Percentiles rank a stretch among this genome's conserved stretches.
phyloP scores from a whole-genome alignment of 2,113 vertebrate genomes.

The Cynopterus brachyotis region DNA sequence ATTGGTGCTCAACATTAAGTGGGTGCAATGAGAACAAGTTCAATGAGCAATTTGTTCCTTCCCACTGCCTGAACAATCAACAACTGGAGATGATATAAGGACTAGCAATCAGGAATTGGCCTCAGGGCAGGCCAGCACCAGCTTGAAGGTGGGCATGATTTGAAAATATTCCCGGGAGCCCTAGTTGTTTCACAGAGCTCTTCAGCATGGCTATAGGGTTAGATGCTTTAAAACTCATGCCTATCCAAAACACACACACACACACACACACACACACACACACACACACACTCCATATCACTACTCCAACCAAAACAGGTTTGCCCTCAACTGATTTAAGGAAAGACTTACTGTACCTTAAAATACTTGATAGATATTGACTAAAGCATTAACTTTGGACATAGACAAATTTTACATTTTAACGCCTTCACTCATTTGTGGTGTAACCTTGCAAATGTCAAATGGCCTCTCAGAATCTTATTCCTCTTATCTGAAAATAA shows the following conservation, averaged over 20 bases:
- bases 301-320: too few species aligned
- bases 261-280: neutral
- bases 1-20: neutral
- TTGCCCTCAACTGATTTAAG: neutral
- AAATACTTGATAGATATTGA: neutral
- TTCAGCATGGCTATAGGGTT: too few species aligned
- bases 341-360: neutral
- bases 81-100: neutral
- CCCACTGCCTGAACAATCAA: neutral
- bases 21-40: neutral
- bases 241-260: too few species aligned
- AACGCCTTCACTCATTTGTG: neutral
- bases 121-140: neutral
- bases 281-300: too few species aligned
- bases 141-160: neutral
- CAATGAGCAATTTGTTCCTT: neutral
- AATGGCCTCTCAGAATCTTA: neutral
- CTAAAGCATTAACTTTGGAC: neutral
- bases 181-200: neutral
- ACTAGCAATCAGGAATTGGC: too few species aligned
- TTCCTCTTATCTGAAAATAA: neutral
- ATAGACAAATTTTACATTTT: neutral
- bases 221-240: accelerated
- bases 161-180: neutral
- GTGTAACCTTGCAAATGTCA: neutral